These are phyloP conservation scores for Ptychochromis oligacanthus DNA, from an alignment of 2,113 vertebrate genomes.

Conservation along the genomic window DNA sequence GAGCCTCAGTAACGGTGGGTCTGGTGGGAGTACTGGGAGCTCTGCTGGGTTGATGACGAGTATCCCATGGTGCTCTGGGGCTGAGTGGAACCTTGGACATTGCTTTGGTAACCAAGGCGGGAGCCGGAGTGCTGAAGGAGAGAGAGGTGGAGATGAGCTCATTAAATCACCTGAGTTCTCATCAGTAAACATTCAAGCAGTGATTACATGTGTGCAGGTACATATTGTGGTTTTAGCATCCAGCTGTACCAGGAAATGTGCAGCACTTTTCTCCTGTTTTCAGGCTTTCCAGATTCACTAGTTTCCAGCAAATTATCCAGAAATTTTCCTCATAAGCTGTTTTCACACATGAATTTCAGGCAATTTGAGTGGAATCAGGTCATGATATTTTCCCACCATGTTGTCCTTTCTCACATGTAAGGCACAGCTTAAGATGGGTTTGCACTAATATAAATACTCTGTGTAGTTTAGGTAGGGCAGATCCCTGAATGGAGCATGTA, in stretches of 20 bases:
- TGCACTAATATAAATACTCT: background rate
- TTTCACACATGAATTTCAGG: background rate
- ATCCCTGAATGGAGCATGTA: no score
- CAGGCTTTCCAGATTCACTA: background rate
- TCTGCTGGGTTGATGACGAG: slow-evolving; percentile 94
- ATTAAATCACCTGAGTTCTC: background rate
- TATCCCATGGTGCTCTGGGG: slow-evolving; percentile 96
- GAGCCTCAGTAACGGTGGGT: slow-evolving; percentile 91
- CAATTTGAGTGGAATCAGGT: background rate
- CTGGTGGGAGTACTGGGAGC: slow-evolving; percentile 94
- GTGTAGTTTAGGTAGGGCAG: no score
- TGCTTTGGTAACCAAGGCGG: slow-evolving; percentile 99
- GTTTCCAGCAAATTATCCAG: background rate
- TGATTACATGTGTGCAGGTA: background rate
- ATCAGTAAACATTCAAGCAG: background rate
- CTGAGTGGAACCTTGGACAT: slow-evolving; percentile 93
- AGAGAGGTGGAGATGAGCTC: slow-evolving; percentile 9
- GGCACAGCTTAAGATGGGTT: no score
- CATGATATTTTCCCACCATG: background rate
- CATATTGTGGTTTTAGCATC: background rate
- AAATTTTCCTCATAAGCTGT: background rate
- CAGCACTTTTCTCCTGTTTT: background rate
- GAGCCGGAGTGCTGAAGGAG: slow-evolving; percentile 89
- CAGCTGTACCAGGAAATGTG: background rate
- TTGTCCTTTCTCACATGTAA: no score